Conservation (phyloP, 1,140 invertebrate species). For the Bombus confusus region DNA sequence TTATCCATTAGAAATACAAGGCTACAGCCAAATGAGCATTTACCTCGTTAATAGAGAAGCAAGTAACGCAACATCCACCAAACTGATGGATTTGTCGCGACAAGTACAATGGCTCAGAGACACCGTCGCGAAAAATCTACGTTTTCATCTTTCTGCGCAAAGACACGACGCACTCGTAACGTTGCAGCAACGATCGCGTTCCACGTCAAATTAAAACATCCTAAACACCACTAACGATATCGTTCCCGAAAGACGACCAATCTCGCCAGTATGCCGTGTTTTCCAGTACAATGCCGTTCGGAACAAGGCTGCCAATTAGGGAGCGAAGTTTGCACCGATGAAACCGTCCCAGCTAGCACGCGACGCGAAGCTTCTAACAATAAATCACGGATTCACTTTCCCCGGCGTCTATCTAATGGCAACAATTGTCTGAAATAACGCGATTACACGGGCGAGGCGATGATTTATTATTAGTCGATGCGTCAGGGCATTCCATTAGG, state of each 20-base stretch:
- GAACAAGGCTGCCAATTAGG: constrained; percentile 6
- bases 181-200: not conserved
- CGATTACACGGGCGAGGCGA: constrained; percentile 42
- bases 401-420: constrained; percentile 22
- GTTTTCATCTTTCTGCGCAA: not conserved
- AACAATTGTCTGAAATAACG: constrained; percentile 48
- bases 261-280: too few relatives aligned
- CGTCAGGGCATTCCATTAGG: constrained; percentile 57
- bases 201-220: not conserved
- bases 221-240: not conserved
- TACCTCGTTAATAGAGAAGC: too few relatives aligned
- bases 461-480: constrained; percentile 62
- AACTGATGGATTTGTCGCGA: too few relatives aligned
- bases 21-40: too few relatives aligned
- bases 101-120: too few relatives aligned
- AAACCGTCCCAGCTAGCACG: not conserved
- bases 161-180: not conserved
- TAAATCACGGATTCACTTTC: constrained; percentile 43
- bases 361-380: constrained; percentile 19
- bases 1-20: too few relatives aligned
- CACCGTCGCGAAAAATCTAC: not conserved
- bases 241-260: not conserved
- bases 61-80: too few relatives aligned
- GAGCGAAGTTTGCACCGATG: constrained; percentile 16
- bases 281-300: not conserved